Evolutionary conservation across 2,113 vertebrate species (phyloP).

Genomic region (Protobothrops flavoviridis): DNA sequence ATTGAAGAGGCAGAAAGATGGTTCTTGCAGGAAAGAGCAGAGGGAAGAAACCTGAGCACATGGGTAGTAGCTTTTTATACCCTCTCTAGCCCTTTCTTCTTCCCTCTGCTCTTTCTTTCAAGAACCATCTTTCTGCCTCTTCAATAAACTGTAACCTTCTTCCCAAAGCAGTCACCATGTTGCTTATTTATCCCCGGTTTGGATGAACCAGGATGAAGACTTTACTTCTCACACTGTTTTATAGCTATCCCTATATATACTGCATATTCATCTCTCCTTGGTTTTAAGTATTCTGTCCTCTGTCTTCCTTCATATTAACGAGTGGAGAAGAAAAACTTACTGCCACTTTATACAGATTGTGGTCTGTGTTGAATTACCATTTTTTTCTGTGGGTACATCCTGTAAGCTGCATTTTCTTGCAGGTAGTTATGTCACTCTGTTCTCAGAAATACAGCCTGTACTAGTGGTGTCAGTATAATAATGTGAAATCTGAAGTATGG

Average conservation of each 20-base stretch:
- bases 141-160: no score
- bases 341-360: not conserved
- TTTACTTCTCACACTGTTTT: not conserved
- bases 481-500: not conserved
- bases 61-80: no score
- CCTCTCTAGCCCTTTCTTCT: no score
- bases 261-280: not conserved
- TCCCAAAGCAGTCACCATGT: no score
- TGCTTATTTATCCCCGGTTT: no score
- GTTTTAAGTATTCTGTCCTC: not conserved
- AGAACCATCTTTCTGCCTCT: no score
- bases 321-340: not conserved
- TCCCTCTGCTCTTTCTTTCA: no score
- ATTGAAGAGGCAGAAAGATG: no score
- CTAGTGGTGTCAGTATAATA: not conserved
- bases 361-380: not conserved
- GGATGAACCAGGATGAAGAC: no score
- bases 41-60: no score
- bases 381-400: not conserved
- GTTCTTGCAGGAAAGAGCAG: no score
- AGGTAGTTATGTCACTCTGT: not conserved
- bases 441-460: not conserved
- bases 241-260: not conserved
- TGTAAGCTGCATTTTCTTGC: not conserved
- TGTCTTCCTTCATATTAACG: not conserved